Evolutionary conservation across 2,113 vertebrate species (phyloP), one percentile per base, ranked within the genome.

Genomic region (Lethenteron reissneri): DNA sequence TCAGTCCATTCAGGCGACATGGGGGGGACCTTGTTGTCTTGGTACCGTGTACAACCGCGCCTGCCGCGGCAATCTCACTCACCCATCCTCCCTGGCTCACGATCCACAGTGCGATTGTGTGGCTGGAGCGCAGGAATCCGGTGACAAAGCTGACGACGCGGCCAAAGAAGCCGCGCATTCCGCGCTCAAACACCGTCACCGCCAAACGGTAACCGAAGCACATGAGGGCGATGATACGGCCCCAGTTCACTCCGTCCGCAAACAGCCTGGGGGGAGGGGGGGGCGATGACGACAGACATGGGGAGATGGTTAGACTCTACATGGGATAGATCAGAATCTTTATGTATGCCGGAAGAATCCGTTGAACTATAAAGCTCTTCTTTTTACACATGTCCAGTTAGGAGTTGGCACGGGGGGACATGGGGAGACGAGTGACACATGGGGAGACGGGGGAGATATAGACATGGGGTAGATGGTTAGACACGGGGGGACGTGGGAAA

Each of bases 41-140:
- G 6, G 41, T 41, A 41, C 41, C 41, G 41, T 41, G 41, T 41
- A 41, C 4, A 5, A 41, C 41, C 41, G 41, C 41, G 41, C 3
- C 1, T 41, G 41, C 14, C 1, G 13, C n/a, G 1, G 12, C 17
- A 11, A 2, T 4, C 57, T 1, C 1, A 78, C 83, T 85, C 75
- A 87, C 85, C 85, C 85, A 87, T 77, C 85, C 85, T 12, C 85
- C 85, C 68, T 83, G 79, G 75, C 81, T 79, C 0, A 80, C 83
- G 7, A 87, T 85, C 85, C 85, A 86, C 13, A 12, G 78, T 8
- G 83, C 80, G 3, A 87, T 83, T 41, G 41, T 41, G 10, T 68
- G n/a, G 75, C 58, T 76, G 74, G 80, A 78, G 0, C 58, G 72
- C 71, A 85, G 74, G 75, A 84, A 84, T 0, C 82, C 78, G 0